Percentiles rank a stretch among this genome's conserved stretches.
Evolutionary conservation across 2,797 vertebrate species (phyloP).

Genomic region (Margarornis squamiger): DNA sequence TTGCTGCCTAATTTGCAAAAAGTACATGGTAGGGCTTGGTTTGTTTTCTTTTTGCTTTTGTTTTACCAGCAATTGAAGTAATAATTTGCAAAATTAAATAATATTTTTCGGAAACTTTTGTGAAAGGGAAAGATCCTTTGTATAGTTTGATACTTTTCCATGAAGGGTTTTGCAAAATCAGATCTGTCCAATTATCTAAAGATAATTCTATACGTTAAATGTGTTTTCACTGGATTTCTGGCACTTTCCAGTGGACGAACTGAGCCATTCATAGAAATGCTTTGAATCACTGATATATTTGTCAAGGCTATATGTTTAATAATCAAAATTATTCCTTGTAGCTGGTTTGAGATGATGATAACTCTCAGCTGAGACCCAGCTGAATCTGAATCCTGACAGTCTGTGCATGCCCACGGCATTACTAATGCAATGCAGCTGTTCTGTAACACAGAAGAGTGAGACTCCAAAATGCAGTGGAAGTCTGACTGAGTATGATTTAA

Average conservation of each 20-base stretch:
- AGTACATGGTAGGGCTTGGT: not conserved
- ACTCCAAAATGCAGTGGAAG: slow-evolving; percentile 19
- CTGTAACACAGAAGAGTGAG: not conserved
- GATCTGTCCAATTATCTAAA: not conserved
- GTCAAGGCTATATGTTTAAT: not conserved
- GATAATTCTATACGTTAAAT: not conserved
- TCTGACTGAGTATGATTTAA: slow-evolving; percentile 6
- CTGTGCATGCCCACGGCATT: not conserved
- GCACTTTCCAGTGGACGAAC: not conserved
- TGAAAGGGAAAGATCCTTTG: not conserved
- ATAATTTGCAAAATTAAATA: not conserved
- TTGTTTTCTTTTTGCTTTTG: slow-evolving; percentile 5
- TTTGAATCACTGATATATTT: not conserved
- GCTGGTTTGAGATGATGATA: not conserved
- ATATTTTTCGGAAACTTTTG: not conserved
- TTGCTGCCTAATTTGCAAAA: not conserved
- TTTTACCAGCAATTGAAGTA: not conserved
- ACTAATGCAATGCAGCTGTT: slow-evolving; percentile 52
- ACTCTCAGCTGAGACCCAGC: slow-evolving; percentile 1
- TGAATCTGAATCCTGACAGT: not conserved
- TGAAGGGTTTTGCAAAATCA: not conserved
- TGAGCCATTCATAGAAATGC: not conserved
- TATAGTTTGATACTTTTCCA: not conserved
- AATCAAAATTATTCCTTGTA: not conserved
- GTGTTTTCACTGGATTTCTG: not conserved